phyloP scores from a whole-genome alignment of 2,888 invertebrate species.

The Calliopum simillimum region DNA sequence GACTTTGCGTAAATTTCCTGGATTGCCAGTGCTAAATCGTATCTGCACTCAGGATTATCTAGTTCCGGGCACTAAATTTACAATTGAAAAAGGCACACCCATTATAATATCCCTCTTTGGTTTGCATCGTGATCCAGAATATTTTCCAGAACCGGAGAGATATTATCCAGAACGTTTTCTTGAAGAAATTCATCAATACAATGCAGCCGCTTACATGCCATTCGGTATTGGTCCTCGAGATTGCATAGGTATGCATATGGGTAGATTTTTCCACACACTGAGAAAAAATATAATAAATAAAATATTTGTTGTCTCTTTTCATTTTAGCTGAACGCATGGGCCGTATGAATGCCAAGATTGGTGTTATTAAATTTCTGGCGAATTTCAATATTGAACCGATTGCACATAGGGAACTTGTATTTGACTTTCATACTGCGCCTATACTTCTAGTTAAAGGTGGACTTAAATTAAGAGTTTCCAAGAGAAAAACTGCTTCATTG shows the following conservation, averaged over 20 bases:
- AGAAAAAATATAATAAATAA: neutral
- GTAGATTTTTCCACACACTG: too few species aligned
- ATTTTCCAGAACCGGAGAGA: constrained; percentile 64
- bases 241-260: constrained; percentile 66
- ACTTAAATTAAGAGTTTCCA: constrained; percentile 45
- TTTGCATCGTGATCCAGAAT: constrained; percentile 63
- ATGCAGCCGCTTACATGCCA: constrained; percentile 60
- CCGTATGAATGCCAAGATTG: constrained; percentile 49
- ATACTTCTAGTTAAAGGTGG: constrained; percentile 47
- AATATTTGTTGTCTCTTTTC: constrained; percentile 2
- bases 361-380: constrained; percentile 46
- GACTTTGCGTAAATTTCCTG: constrained; percentile 66
- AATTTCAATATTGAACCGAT: constrained; percentile 48
- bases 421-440: constrained; percentile 43
- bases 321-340: constrained; percentile 51
- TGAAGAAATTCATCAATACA: constrained; percentile 53
- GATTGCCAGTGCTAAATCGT: constrained; percentile 63
- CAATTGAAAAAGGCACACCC: constrained; percentile 61
- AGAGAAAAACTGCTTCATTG: constrained; percentile 37
- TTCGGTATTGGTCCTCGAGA: constrained; percentile 66
- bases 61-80: constrained; percentile 51
- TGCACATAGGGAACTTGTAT: constrained; percentile 47
- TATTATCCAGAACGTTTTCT: constrained; percentile 67
- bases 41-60: constrained; percentile 53
- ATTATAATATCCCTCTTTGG: constrained; percentile 62